phyloP scores from a whole-genome alignment of 23 tunicate genomes.

The Styela plicata region DNA sequence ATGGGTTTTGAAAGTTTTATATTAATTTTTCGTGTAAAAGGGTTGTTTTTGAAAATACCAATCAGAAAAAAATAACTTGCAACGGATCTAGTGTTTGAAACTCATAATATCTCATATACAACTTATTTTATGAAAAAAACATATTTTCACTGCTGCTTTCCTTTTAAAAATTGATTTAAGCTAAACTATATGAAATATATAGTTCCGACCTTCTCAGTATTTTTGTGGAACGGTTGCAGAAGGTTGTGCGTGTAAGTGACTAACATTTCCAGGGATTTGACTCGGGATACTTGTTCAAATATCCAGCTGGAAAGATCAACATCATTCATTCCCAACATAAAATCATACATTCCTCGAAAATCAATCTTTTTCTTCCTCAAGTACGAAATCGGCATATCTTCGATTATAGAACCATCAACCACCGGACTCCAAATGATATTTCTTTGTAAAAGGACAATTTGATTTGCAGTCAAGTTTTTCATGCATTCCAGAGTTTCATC shows the following conservation, averaged over 20 bases:
- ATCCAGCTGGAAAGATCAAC: not conserved
- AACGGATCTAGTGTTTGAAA: too few species aligned
- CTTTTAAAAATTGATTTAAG: too few species aligned
- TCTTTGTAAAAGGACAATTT: not conserved
- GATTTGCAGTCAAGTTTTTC: not conserved
- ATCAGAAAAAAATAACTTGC: too few species aligned
- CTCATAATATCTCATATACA: too few species aligned
- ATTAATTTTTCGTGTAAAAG: too few species aligned
- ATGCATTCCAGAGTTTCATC: not conserved
- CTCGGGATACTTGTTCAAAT: not conserved
- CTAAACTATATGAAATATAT: too few species aligned
- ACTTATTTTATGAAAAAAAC: too few species aligned
- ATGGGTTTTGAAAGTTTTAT: too few species aligned
- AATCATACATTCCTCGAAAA: not conserved
- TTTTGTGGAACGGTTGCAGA: not conserved
- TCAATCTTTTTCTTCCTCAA: not conserved
- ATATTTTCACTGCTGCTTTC: too few species aligned
- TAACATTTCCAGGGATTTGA: not conserved
- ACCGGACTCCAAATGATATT: not conserved
- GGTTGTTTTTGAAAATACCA: too few species aligned
- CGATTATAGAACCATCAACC: not conserved
- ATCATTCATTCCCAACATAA: not conserved
- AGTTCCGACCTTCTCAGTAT: not conserved
- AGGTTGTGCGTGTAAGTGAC: not conserved
- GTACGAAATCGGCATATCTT: not conserved